A percentile compares a stretch with the other conserved stretches of the same genome.
These are phyloP conservation scores for Rhagophthalmus giganteus DNA, from an alignment of 2,888 invertebrate genomes.

Conservation along the genomic window DNA sequence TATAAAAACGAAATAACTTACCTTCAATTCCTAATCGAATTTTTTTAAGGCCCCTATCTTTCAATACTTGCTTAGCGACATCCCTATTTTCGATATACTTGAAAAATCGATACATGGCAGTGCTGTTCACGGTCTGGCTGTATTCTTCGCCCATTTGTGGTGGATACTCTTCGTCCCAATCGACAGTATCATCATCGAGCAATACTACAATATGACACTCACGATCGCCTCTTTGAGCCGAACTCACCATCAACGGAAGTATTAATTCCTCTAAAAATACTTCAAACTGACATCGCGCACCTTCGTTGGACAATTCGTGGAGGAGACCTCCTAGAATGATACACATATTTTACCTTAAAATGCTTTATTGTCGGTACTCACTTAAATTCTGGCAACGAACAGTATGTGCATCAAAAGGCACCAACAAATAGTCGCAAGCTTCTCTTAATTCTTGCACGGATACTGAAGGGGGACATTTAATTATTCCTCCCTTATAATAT, in stretches of 20 bases:
- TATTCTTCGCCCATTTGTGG: conserved; percentile 99
- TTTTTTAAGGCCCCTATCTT: conserved; percentile 97
- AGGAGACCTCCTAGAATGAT: conserved; percentile 76
- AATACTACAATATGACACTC: conserved; percentile 97
- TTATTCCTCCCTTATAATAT: conserved; percentile 88
- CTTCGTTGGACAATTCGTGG: conserved; percentile 98
- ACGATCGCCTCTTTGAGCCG: conserved; percentile 90
- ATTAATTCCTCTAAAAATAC: conserved; percentile 93
- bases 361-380: too few species aligned
- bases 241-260: conserved; percentile 93
- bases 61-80: conserved; percentile 98
- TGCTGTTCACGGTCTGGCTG: conserved; percentile 94
- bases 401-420: conserved; percentile 96
- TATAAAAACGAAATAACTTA: too few species aligned
- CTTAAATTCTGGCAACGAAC: conserved; percentile 95
- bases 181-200: conserved; percentile 91
- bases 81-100: conserved; percentile 99
- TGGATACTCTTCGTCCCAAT: conserved; percentile 99
- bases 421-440: conserved; percentile 96
- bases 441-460: conserved; percentile 95
- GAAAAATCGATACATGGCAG: conserved; percentile 96
- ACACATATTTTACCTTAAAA: too few species aligned
- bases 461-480: conserved; percentile 93
- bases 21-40: conserved; percentile 97
- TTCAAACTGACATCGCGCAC: conserved; percentile 97